Evolutionary conservation across 2,113 vertebrate genomes (phyloP).

Genomic region (Semnopithecus entellus): DNA sequence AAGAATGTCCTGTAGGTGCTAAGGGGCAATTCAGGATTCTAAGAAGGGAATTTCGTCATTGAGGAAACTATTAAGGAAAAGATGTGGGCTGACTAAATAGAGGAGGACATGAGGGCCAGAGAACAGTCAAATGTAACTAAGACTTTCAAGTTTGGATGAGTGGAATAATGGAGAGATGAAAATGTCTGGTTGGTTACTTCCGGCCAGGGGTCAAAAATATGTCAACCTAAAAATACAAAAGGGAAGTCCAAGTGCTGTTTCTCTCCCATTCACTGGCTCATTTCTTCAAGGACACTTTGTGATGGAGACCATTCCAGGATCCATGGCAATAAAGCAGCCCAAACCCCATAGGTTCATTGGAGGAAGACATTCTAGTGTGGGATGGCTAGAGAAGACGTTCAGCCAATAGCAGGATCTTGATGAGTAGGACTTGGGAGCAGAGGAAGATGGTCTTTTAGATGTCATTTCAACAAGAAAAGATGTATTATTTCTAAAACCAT

Average conservation of each 20-base stretch:
- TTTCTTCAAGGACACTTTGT: slow-evolving; percentile 30
- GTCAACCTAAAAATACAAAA: neutral
- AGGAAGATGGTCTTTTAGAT: neutral
- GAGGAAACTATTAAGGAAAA: neutral
- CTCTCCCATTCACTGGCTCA: neutral
- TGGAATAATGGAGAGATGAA: neutral
- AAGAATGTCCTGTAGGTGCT: neutral
- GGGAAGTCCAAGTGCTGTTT: neutral
- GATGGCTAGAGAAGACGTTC: neutral
- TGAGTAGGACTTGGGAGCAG: neutral
- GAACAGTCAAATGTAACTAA: neutral
- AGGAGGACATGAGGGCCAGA: neutral
- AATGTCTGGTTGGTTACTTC: neutral
- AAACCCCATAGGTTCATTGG: neutral
- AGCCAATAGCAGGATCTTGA: neutral
- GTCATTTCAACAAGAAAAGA: neutral
- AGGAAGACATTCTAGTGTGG: neutral
- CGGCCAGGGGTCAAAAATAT: neutral
- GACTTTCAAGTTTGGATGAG: neutral
- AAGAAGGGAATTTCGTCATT: neutral
- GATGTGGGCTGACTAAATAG: neutral
- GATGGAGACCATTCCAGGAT: neutral
- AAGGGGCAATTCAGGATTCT: neutral
- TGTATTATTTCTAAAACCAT: neutral
- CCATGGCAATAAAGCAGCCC: neutral